phyloP scores from a whole-genome alignment of 2,888 invertebrate genomes.

The Rotaria sp. region DNA sequence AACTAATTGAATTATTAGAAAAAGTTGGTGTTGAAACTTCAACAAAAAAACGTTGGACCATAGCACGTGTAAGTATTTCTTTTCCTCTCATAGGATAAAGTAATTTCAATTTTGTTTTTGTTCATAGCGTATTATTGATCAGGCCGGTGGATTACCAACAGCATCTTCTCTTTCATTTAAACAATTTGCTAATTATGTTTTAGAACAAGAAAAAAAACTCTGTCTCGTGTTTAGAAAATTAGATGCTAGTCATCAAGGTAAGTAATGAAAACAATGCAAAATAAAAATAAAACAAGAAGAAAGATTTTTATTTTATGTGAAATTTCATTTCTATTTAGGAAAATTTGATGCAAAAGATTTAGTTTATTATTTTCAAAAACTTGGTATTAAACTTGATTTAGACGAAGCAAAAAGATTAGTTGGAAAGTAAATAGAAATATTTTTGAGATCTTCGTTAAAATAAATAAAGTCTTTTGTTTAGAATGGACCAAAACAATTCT shows the following conservation, averaged over 20 bases:
- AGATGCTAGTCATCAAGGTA: not conserved
- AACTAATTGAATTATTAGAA: not conserved
- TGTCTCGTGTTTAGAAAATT: not conserved
- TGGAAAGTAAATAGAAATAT: not conserved
- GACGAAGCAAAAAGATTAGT: not conserved
- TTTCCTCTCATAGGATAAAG: not conserved
- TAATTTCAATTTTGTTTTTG: not conserved
- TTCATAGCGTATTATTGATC: not conserved
- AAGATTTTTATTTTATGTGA: not conserved
- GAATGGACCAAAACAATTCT: conserved; percentile 16
- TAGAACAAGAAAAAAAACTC: not conserved
- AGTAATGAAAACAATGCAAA: not conserved
- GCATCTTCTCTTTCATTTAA: not conserved
- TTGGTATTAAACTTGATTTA: not conserved
- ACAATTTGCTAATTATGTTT: not conserved
- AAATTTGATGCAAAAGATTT: conserved; percentile 11
- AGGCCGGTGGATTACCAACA: not conserved
- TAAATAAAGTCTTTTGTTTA: not conserved
- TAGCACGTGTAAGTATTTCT: not conserved
- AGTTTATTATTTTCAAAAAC: conserved; percentile 21
- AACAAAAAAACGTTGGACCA: not conserved
- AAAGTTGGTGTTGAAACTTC: not conserved
- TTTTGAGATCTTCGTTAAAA: not conserved
- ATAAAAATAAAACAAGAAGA: no score
- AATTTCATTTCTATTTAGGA: not conserved